Evolutionary conservation across 2,888 invertebrate genomes (phyloP).

Genomic region (Lasioglossum marginatum): DNA sequence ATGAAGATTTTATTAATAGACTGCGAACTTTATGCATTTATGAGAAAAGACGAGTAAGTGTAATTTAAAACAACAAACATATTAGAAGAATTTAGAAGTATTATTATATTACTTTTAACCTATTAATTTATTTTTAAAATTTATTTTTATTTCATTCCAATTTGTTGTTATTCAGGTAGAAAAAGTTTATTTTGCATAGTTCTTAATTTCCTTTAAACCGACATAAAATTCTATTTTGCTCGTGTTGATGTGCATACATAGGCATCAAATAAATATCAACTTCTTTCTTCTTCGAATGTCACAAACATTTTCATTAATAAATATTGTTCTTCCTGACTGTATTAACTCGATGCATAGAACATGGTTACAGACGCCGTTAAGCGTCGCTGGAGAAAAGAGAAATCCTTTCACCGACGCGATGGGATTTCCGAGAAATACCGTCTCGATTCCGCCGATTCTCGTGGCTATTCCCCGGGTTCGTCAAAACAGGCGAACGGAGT

Average conservation of each 20-base stretch:
- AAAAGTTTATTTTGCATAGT: not conserved
- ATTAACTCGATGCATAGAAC: not conserved
- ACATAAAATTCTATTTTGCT: not conserved
- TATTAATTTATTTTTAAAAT: not conserved
- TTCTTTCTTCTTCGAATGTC: too few relatives aligned
- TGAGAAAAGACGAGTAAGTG: not conserved
- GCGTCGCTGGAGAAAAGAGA: not conserved
- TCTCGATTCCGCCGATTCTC: conserved; percentile 53
- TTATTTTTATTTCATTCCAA: too few relatives aligned
- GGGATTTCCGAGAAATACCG: conserved; percentile 46
- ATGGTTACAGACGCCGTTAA: not conserved
- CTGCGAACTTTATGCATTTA: not conserved
- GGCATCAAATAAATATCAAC: too few relatives aligned
- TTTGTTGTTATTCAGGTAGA: not conserved
- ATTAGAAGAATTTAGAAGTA: not conserved
- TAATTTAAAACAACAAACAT: not conserved
- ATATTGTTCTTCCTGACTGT: too few relatives aligned
- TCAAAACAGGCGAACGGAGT: conserved; percentile 67
- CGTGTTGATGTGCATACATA: too few relatives aligned
- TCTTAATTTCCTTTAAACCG: not conserved
- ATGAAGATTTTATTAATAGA: not conserved
- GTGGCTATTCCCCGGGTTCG: conserved; percentile 45
- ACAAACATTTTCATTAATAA: too few relatives aligned
- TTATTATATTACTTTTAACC: not conserved
- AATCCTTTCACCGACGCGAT: conserved; percentile 51